Evolutionary conservation across 2,888 invertebrate species (phyloP).

Genomic region (Dastarcus helophoroides): DNA sequence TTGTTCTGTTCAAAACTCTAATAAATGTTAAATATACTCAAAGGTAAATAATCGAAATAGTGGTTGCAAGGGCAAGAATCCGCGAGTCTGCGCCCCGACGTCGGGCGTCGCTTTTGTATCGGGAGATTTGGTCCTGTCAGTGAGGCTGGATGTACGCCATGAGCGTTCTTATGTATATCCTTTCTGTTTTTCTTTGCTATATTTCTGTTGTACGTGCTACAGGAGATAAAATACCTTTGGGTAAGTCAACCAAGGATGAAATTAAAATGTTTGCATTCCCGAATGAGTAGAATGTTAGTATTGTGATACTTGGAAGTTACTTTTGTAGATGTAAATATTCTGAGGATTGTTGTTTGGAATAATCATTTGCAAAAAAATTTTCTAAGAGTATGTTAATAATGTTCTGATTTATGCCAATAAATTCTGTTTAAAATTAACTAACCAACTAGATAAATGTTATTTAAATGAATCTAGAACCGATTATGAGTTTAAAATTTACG

Average conservation of each 20-base stretch:
- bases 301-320: constrained; percentile 1
- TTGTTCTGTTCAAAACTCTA: too few species aligned
- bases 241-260: constrained; percentile 24
- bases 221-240: constrained; percentile 33
- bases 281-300: background rate
- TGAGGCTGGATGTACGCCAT: constrained; percentile 33
- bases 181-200: constrained; percentile 26
- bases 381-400: too few species aligned
- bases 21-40: too few species aligned
- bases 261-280: constrained; percentile 8
- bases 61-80: too few species aligned
- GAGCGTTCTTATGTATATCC: constrained; percentile 23
- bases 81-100: constrained; percentile 26
- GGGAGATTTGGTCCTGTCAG: constrained; percentile 29
- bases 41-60: constrained; percentile 10
- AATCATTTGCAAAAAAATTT: too few species aligned
- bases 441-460: too few species aligned
- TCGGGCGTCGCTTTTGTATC: constrained; percentile 30
- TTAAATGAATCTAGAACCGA: too few species aligned
- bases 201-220: constrained; percentile 23
- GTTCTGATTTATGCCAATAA: too few species aligned
- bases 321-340: constrained; percentile 8
- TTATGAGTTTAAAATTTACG: too few species aligned
- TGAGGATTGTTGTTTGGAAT: constrained; percentile 2
- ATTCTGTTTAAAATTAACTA: too few species aligned